Evolutionary conservation across 2,888 invertebrate species (phyloP).

Genomic region (Tetramorium bicarinatum): DNA sequence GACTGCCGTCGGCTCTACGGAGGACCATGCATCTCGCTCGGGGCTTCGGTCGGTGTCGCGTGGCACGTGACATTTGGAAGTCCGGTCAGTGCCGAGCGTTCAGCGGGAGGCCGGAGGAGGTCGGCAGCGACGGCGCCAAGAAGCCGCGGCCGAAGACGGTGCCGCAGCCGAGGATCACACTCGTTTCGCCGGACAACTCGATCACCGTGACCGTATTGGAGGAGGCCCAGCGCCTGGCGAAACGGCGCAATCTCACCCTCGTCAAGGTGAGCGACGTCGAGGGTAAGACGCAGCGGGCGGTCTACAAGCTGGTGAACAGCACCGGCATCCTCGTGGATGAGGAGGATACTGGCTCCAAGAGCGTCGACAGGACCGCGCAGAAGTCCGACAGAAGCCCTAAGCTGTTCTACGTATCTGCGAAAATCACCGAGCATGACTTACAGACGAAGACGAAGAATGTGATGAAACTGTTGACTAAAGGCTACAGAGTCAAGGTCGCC

Average conservation of each 20-base stretch:
- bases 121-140: background rate
- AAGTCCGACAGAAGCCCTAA: constrained; percentile 77
- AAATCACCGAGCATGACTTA: constrained; percentile 84
- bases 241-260: constrained; percentile 90
- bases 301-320: constrained; percentile 90
- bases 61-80: background rate
- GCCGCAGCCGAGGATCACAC: constrained; percentile 89
- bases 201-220: constrained; percentile 89
- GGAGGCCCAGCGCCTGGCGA: constrained; percentile 91
- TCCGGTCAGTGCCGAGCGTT: background rate
- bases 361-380: constrained; percentile 33
- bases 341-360: background rate
- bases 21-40: background rate
- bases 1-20: background rate
- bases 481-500: constrained; percentile 79
- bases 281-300: constrained; percentile 90
- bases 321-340: constrained; percentile 87
- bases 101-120: background rate
- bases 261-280: constrained; percentile 90
- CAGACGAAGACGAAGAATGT: constrained; percentile 82
- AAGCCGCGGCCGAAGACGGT: constrained; percentile 73
- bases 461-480: constrained; percentile 81
- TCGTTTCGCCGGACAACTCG: constrained; percentile 88
- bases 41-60: background rate
- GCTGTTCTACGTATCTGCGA: constrained; percentile 78